Conservation (phyloP, 2,797 vertebrate species). For the Manis javanica region DNA sequence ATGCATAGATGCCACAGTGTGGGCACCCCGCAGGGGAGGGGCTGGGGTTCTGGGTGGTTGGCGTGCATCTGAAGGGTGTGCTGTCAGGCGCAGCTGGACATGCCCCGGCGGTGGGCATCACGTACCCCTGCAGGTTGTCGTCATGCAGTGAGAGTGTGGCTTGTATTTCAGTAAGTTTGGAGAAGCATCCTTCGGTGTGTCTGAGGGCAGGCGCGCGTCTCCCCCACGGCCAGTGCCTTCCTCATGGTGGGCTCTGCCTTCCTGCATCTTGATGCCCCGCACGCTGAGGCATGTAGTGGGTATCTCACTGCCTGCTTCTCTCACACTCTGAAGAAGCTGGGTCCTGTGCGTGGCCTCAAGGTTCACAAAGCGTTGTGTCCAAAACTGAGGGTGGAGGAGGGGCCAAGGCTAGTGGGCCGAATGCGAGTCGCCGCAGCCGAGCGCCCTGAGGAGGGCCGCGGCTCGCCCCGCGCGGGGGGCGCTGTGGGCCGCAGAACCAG, state of each 20-base stretch:
- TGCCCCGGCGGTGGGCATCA: fast-evolving
- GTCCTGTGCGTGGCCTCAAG: fast-evolving
- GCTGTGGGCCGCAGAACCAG: no score
- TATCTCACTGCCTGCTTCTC: background rate
- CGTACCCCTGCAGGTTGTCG: fast-evolving
- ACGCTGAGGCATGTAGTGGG: background rate
- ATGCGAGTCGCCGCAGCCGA: no score
- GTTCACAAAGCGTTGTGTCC: fast-evolving
- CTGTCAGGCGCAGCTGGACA: background rate
- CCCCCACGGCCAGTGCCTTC: background rate
- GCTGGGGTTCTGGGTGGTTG: background rate
- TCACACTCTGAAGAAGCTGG: background rate
- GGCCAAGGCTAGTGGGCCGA: no score
- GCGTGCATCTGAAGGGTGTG: no score
- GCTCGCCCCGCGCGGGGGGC: no score
- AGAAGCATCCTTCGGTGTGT: background rate
- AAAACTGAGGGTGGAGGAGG: no score
- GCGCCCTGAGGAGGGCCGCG: no score
- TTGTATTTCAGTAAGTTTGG: fast-evolving
- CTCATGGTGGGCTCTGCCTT: fast-evolving
- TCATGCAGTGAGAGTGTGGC: background rate
- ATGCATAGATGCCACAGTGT: background rate
- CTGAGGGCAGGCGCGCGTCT: background rate
- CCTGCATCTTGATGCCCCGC: background rate
- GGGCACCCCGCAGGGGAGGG: background rate